Evolutionary conservation across 2,888 invertebrate species (phyloP), one percentile per base, ranked within the genome.

Genomic region (Caenorhabditis sp.): DNA sequence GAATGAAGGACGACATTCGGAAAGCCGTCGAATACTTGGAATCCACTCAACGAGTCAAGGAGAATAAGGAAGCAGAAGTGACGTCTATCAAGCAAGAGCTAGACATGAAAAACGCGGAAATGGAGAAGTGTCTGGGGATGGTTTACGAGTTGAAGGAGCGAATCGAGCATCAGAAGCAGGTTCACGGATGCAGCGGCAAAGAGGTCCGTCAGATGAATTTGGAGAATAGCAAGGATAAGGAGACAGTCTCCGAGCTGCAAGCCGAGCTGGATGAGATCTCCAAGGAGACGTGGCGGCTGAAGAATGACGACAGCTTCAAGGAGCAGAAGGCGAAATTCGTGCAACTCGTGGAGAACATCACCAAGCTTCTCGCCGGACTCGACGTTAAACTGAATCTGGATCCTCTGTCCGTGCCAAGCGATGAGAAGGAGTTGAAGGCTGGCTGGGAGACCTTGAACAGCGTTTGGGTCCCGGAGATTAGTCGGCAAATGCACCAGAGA

Each of bases 181-280:
- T 54, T 8, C 79, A 82, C 28, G 73, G 79, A 31, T 38, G 77
- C 28, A 79, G 68, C 10, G 82, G 82, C 47, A 79, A 82, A 63
- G 73, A 68, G 28, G 61, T 68, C n/a, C 44, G 82, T 24, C 41
- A 73, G 49, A 26, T 82, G 69, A 82, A 82, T 47, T 16, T 24
- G 19, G 79, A 82, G 28, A 69, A 70, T 26, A 16, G 28, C 16
- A 51, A 56, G 5, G 77, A 77, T 22, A 69, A 70, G 41, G 76
- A 69, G 22, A 38, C 19, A 2, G 61, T 69, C 7, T 28, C 22
- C 12, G 77, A 70, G 14, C 24, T 77, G 19, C 69, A 77, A 8
- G 14, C 28, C 0, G 69, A 70, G 41, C 10, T 70, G n/a, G 70
- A 77, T 6, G 19, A 54, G 10, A 0, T 70, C 8, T 63, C 70